Evolutionary conservation across 2,888 invertebrate species (phyloP).

Genomic region (Tipula unca): DNA sequence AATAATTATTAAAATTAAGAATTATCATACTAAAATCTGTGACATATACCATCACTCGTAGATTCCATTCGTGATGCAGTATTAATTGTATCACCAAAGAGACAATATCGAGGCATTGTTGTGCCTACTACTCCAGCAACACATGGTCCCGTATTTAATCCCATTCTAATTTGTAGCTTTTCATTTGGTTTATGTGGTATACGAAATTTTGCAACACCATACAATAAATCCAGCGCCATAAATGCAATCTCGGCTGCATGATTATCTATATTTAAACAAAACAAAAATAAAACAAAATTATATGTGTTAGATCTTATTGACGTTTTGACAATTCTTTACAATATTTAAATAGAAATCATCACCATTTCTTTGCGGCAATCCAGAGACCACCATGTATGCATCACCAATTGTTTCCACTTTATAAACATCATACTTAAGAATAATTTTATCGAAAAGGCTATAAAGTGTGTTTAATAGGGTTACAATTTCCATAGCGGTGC

Average conservation of each 20-base stretch:
- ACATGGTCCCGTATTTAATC: slow-evolving; percentile 56
- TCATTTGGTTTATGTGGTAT: slow-evolving; percentile 48
- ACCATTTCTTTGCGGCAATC: slow-evolving; percentile 50
- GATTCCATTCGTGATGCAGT: slow-evolving; percentile 58
- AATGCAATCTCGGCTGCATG: slow-evolving; percentile 55
- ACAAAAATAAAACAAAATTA: background rate
- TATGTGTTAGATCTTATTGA: background rate
- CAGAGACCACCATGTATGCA: slow-evolving; percentile 55
- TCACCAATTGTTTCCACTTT: slow-evolving; percentile 61
- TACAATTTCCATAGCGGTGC: slow-evolving; percentile 56
- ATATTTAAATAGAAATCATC: slow-evolving; percentile 21
- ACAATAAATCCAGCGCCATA: slow-evolving; percentile 50
- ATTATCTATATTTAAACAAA: slow-evolving; percentile 36
- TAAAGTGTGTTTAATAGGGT: slow-evolving; percentile 65
- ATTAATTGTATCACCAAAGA: slow-evolving; percentile 55
- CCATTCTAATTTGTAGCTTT: slow-evolving; percentile 46
- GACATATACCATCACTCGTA: slow-evolving; percentile 43
- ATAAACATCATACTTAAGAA: slow-evolving; percentile 63
- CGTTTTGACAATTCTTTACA: background rate
- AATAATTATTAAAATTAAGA: background rate
- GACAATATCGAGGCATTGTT: slow-evolving; percentile 52
- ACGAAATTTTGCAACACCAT: slow-evolving; percentile 45
- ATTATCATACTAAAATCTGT: background rate
- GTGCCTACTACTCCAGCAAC: slow-evolving; percentile 56
- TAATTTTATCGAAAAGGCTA: slow-evolving; percentile 60